phyloP scores from a whole-genome alignment of 2,113 vertebrate genomes.

The Pituophis catenifer region DNA sequence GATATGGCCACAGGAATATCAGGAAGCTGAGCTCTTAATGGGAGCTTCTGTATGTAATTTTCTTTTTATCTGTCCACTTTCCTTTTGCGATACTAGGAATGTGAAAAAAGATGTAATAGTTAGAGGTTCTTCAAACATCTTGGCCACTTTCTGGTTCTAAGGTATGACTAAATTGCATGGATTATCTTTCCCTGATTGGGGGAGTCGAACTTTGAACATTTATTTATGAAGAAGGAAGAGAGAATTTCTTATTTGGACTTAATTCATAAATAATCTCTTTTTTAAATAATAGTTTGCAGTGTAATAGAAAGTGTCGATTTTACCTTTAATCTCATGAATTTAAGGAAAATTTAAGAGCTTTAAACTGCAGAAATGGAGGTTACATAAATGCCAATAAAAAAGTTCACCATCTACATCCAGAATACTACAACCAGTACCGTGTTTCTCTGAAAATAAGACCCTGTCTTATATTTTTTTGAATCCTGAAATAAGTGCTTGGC shows the following conservation, averaged over 20 bases:
- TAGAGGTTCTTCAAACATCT: not conserved
- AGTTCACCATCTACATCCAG: not conserved
- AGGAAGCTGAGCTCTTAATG: not conserved
- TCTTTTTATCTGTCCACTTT: not conserved
- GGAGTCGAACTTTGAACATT: slow-evolving; percentile 26
- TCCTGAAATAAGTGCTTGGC: no score
- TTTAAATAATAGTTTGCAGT: not conserved
- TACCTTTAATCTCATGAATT: not conserved
- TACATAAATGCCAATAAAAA: not conserved
- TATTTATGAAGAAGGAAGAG: slow-evolving; percentile 7
- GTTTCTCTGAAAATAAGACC: no score
- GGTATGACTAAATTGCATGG: slow-evolving; percentile 9
- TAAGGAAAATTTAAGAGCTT: not conserved
- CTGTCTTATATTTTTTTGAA: no score
- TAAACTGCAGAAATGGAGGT: slow-evolving; percentile 20
- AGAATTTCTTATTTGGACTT: not conserved
- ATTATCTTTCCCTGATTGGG: not conserved
- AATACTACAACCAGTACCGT: not conserved
- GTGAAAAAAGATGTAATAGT: slow-evolving; percentile 27
- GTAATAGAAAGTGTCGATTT: not conserved
- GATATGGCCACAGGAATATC: not conserved
- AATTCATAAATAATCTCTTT: slow-evolving; percentile 25
- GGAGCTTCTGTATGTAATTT: not conserved
- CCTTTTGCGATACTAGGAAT: slow-evolving; percentile 1
- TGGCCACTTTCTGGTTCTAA: slow-evolving; percentile 1